Evolutionary conservation across 2,113 vertebrate species (phyloP), one percentile per base, ranked within the genome.

Genomic region (Kryptolebias marmoratus): DNA sequence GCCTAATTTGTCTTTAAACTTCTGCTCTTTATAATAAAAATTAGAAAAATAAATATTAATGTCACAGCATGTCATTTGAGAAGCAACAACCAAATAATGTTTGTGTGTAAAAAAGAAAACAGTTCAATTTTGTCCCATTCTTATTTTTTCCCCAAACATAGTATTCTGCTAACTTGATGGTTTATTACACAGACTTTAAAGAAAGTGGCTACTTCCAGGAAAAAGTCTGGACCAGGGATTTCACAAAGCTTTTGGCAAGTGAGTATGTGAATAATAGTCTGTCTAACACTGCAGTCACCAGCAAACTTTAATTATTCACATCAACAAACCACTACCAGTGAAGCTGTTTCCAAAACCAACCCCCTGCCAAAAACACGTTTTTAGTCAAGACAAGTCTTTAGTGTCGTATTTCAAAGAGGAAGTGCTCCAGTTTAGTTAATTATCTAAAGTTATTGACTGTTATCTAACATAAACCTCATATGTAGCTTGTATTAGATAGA

Each of bases 11-110:
- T 89, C 65, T 73, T 80, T 61, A 68, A 89, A 78, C 64, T 69
- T 80, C 68, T 86, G 72, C 77, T 86, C 87, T 93, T 93, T 93
- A 79, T 92, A 91, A 93, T 91, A 91, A 93, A 90, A 93, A 77
- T 9, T 1, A 16, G 54, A 83, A 75, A 69, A 18, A 3, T 3
- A 12, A 0, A 12, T 39, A 39, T 22, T 8, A 52, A 39, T 44
- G 50, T 42, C 32, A 42, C 27, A 18, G 5, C 49, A 15, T 31
- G 11, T 64, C 45, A 50, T 36, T 32, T 36, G 3, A 63, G 3
- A 10, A 5, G 5, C 8, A 18, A 31, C 31, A 64, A 52, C 49
- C 15, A 48, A 16, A 12, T 64, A 1, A 55, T 16, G 14, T 64
- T 49, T 63, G 48, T 47, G 32, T n/a, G n/a, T 30, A 28, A 27